Percentiles rank a stretch among this genome's conserved stretches.
Conservation (phyloP, 1,140 invertebrate genomes). For the Chlorops oryzae region DNA sequence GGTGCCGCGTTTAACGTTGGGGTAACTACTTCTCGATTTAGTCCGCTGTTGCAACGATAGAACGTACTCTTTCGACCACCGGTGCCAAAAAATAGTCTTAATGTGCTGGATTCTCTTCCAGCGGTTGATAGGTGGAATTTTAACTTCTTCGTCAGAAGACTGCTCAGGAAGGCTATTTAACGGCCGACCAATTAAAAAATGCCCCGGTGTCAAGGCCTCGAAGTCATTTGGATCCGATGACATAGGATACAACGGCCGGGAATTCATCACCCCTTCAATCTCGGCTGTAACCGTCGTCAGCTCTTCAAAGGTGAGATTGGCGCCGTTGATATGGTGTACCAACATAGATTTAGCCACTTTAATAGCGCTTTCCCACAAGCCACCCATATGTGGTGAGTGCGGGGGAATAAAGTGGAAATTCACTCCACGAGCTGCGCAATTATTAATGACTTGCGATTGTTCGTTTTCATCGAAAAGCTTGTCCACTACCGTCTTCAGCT, state of each 20-base stretch:
- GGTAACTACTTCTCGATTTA: no score
- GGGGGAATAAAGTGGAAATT: conserved; percentile 27
- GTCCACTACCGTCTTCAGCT: conserved; percentile 12
- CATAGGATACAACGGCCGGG: conserved; percentile 23
- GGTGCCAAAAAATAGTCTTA: no score
- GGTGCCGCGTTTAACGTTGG: no score
- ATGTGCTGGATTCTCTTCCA: no score
- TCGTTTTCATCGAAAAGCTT: not conserved
- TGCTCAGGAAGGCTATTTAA: no score
- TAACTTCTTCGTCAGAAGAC: no score
- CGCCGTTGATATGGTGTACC: conserved; percentile 13
- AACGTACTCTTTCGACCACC: no score
- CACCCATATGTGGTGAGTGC: conserved; percentile 25
- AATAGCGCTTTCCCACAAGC: no score
- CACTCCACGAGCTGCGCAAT: conserved; percentile 16
- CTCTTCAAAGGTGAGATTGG: conserved; percentile 20
- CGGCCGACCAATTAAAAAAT: no score
- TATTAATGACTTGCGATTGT: not conserved
- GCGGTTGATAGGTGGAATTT: no score
- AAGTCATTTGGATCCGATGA: conserved; percentile 27
- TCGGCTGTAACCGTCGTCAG: conserved; percentile 18
- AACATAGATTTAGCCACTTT: conserved; percentile 31
- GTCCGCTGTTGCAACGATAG: no score
- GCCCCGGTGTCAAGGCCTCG: conserved; percentile 29
- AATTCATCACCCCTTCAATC: conserved; percentile 30